phyloP scores from a whole-genome alignment of 1,140 invertebrate species.

The Meloidogyne chitwoodi region DNA sequence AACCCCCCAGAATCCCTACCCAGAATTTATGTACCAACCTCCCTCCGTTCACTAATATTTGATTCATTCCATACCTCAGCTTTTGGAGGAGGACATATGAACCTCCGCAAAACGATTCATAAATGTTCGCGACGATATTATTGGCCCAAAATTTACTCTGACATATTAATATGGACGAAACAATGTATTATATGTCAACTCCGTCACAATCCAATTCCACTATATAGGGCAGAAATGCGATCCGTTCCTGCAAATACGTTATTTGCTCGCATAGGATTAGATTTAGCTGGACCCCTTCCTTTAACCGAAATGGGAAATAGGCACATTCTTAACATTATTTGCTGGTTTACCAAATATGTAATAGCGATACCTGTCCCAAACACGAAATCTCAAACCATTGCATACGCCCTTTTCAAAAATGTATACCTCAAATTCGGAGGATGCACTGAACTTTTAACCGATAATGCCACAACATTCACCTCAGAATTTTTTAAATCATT shows the following conservation, averaged over 20 bases:
- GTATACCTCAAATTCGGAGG: not conserved
- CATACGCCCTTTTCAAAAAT: not conserved
- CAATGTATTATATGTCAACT: constrained; percentile 14
- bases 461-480: constrained; percentile 1
- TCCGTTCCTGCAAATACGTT: not conserved
- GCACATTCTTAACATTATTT: not conserved
- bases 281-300: not conserved
- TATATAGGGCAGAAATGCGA: not conserved
- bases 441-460: not conserved
- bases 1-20: not conserved
- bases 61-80: constrained; percentile 13
- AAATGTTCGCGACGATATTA: constrained; percentile 19
- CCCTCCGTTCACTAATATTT: constrained; percentile 10
- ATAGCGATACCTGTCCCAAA: too few species aligned
- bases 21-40: not conserved
- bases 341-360: too few species aligned
- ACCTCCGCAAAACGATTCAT: not conserved
- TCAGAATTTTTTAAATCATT: not conserved
- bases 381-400: too few species aligned
- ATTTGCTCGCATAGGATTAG: not conserved
- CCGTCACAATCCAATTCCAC: not conserved
- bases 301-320: not conserved
- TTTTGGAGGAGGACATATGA: constrained; percentile 17
- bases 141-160: not conserved
- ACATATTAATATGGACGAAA: constrained; percentile 4